A percentile compares a stretch with the other conserved stretches of the same genome.
These are phyloP conservation scores for Euwallacea fornicatus DNA, from an alignment of 1,140 invertebrate genomes.

Conservation along the genomic window DNA sequence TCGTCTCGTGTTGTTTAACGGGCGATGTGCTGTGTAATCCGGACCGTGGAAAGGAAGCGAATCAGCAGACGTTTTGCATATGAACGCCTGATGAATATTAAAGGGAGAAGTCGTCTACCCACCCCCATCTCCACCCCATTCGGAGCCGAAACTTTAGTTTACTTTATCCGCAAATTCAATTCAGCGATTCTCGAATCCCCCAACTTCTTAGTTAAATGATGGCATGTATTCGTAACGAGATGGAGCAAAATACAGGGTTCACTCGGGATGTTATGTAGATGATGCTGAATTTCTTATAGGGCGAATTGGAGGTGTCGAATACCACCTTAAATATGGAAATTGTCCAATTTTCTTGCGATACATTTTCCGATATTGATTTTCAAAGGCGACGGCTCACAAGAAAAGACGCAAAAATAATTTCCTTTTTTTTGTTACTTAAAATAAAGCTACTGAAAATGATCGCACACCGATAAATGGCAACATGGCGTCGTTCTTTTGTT, in stretches of 20 bases:
- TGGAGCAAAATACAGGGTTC: conserved; percentile 30
- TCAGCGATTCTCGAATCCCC: conserved; percentile 36
- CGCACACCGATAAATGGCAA: too few relatives aligned
- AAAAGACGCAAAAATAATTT: too few relatives aligned
- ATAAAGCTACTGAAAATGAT: too few relatives aligned
- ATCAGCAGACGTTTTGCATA: conserved; percentile 54
- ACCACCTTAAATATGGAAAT: conserved; percentile 33
- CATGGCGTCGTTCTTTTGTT: too few relatives aligned
- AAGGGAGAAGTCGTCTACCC: conserved; percentile 18
- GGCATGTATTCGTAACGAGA: conserved; percentile 36
- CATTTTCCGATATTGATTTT: conserved; percentile 32
- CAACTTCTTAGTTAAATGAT: conserved; percentile 34
- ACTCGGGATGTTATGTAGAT: conserved; percentile 34
- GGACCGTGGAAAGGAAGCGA: conserved; percentile 45
- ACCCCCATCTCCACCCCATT: conserved; percentile 19
- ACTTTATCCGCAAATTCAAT: conserved; percentile 39
- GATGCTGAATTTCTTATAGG: conserved; percentile 30
- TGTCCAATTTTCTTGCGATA: conserved; percentile 28
- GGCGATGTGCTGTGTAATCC: conserved; percentile 45
- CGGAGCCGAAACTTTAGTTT: conserved; percentile 38
- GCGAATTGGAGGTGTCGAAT: conserved; percentile 33
- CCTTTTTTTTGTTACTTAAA: too few relatives aligned
- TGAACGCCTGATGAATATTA: conserved; percentile 52
- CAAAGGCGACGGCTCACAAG: neutral
- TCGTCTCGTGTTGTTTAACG: conserved; percentile 39